phyloP scores from a whole-genome alignment of 2,888 invertebrate genomes.

The Ceriagrion tenellum region DNA sequence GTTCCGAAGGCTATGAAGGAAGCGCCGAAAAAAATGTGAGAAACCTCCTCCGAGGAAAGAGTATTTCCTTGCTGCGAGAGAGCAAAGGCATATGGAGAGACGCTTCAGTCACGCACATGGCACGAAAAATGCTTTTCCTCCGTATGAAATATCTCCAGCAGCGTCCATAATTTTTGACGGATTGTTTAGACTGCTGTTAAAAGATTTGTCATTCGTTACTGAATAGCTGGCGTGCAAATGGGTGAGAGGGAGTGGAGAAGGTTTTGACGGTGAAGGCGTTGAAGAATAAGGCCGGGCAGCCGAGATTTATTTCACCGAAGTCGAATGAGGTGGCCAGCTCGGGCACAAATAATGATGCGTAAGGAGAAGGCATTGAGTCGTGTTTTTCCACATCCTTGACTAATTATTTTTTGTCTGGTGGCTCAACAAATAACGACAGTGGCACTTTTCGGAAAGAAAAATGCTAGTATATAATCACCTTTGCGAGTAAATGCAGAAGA shows the following conservation, averaged over 20 bases:
- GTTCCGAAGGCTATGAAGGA: background rate
- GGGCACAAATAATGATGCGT: background rate
- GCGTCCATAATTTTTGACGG: background rate
- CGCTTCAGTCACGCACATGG: background rate
- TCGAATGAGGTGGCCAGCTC: background rate
- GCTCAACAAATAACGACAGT: background rate
- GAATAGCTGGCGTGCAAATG: background rate
- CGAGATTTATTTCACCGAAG: background rate
- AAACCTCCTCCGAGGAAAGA: background rate
- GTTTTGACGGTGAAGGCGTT: background rate
- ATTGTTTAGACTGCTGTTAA: background rate
- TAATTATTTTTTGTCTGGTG: background rate
- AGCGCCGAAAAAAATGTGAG: background rate
- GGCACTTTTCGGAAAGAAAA: background rate
- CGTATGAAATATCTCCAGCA: background rate
- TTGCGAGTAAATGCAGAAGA: background rate
- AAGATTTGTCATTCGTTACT: background rate
- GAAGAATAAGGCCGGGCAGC: background rate
- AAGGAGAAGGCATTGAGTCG: background rate
- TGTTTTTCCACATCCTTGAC: background rate
- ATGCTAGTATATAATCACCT: background rate
- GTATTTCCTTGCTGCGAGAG: background rate
- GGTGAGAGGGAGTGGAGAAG: background rate
- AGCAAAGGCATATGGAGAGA: background rate
- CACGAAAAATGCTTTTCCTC: background rate